These are phyloP conservation scores for Helostoma temminkii DNA, from an alignment of 2,797 vertebrate genomes.

Conservation along the genomic window DNA sequence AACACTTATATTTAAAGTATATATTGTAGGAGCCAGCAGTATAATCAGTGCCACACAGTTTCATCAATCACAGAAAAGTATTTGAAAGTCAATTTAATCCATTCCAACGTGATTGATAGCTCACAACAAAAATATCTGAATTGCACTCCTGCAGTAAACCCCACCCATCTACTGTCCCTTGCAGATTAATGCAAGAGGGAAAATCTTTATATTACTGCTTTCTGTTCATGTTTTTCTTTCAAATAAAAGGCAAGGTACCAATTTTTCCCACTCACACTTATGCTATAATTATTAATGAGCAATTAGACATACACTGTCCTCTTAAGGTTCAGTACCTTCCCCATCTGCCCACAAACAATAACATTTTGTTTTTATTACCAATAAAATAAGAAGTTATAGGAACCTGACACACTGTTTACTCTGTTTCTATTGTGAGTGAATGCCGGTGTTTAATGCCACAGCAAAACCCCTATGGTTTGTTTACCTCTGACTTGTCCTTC, in stretches of 20 bases:
- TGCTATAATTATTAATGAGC: conserved; percentile 1
- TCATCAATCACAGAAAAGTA: conserved; percentile 62
- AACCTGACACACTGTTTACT: conserved; percentile 32
- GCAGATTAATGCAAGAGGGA: conserved; percentile 28
- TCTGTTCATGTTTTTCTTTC: conserved; percentile 16
- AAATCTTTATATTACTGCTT: conserved; percentile 17
- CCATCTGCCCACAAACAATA: conserved; percentile 20
- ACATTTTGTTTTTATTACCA: conserved; percentile 30
- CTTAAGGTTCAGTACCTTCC: conserved; percentile 4
- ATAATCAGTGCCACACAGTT: conserved; percentile 41
- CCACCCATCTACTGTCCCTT: conserved; percentile 28
- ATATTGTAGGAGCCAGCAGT: conserved; percentile 33
- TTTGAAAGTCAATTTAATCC: conserved; percentile 65
- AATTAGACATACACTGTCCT: conserved; percentile 9
- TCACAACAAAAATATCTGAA: conserved; percentile 37
- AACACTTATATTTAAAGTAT: conserved; percentile 34
- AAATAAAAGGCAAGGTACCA: background rate
- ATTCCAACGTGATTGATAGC: conserved; percentile 57
- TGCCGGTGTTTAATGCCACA: conserved; percentile 72
- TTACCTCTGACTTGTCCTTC: conserved; percentile 75
- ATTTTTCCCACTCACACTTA: background rate
- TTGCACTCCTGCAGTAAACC: conserved; percentile 36
- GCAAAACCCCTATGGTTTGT: conserved; percentile 70
- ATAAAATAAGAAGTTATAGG: conserved; percentile 28
- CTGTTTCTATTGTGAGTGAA: conserved; percentile 36